These are phyloP conservation scores for Entelurus aequoreus DNA, from an alignment of 2,113 vertebrate genomes.

Conservation along the genomic window DNA sequence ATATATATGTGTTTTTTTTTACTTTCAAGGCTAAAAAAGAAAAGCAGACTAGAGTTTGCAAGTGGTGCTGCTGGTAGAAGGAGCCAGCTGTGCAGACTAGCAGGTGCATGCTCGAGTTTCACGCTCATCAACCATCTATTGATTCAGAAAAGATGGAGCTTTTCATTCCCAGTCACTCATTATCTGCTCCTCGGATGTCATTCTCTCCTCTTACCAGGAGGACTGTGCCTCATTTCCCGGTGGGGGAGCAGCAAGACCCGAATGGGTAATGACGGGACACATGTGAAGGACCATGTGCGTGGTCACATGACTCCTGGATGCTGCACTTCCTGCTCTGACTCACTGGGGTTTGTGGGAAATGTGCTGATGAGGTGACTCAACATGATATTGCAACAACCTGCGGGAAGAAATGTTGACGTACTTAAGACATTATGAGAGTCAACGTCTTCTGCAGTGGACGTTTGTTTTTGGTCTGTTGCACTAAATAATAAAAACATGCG, in stretches of 20 bases:
- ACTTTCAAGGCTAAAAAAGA: background rate
- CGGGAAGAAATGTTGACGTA: slow-evolving; percentile 11
- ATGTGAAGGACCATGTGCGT: too few species aligned
- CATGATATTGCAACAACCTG: background rate
- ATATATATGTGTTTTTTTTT: background rate
- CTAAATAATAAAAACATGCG: too few species aligned
- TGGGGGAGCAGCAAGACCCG: slow-evolving; percentile 14
- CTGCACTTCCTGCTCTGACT: background rate
- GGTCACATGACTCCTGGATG: background rate
- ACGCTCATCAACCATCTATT: slow-evolving; percentile 27
- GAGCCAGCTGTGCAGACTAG: slow-evolving; percentile 23
- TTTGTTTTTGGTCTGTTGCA: background rate
- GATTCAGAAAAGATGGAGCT: slow-evolving; percentile 14
- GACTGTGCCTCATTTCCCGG: slow-evolving; percentile 5
- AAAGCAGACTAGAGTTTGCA: slow-evolving; percentile 11
- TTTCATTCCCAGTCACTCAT: slow-evolving; percentile 5
- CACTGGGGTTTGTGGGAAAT: slow-evolving; percentile 12
- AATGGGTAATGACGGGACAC: slow-evolving; percentile 7
- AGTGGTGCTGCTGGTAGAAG: slow-evolving; percentile 28
- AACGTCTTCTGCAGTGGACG: background rate
- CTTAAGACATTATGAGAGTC: background rate
- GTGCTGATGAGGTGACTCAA: slow-evolving; percentile 23
- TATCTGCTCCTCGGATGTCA: slow-evolving; percentile 10
- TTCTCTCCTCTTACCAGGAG: slow-evolving; percentile 12
- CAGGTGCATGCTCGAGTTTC: slow-evolving; percentile 21